Evolutionary conservation across 2,113 vertebrate species (phyloP).

Genomic region (Colaptes auratus): DNA sequence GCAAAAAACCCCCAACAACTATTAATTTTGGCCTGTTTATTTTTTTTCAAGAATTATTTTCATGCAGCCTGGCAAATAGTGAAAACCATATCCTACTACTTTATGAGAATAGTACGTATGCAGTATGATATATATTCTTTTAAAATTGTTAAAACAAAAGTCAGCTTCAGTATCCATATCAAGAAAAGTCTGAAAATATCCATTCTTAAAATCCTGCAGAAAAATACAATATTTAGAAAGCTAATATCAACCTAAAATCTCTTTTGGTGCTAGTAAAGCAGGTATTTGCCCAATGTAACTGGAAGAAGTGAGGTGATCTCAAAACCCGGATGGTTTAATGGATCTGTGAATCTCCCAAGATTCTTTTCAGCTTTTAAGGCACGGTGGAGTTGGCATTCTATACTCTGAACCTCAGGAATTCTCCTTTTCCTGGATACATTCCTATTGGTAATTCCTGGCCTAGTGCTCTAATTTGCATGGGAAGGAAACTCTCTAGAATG

Average conservation of each 20-base stretch:
- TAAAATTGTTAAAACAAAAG: not conserved
- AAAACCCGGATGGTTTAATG: not conserved
- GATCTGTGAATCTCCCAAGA: not conserved
- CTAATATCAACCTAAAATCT: not conserved
- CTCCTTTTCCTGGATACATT: not conserved
- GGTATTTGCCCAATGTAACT: not conserved
- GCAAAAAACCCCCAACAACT: not conserved
- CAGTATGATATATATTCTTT: not conserved
- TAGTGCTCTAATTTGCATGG: not conserved
- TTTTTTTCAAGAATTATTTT: not conserved
- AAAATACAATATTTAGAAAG: not conserved
- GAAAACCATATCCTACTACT: not conserved
- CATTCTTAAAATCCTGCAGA: not conserved
- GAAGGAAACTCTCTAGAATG: not conserved
- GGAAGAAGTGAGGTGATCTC: not conserved
- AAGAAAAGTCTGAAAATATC: not conserved
- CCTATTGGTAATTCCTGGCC: not conserved
- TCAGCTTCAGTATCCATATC: not conserved
- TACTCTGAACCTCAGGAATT: not conserved
- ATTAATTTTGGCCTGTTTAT: not conserved
- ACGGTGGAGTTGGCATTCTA: not conserved
- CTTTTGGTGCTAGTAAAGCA: not conserved
- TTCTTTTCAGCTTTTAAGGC: not conserved
- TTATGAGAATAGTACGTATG: not conserved
- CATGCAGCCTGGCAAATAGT: not conserved